A percentile compares a stretch with the other conserved stretches of the same genome.
Conservation (phyloP, 2,113 vertebrate genomes). For the Ptilonorhynchus violaceus region DNA sequence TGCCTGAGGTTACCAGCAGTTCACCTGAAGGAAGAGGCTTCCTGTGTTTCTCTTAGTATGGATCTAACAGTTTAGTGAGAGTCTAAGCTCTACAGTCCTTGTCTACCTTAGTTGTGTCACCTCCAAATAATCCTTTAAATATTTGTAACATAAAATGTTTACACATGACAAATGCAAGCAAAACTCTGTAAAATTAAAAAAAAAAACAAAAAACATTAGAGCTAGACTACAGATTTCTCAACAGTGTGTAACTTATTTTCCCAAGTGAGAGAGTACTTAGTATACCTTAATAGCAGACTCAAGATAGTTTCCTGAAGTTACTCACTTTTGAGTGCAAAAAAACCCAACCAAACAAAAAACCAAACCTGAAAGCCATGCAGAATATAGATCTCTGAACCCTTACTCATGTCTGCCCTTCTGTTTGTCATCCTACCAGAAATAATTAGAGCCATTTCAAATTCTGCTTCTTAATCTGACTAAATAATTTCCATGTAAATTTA, state of each 20-base stretch:
- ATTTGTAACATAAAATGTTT: neutral
- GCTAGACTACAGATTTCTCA: neutral
- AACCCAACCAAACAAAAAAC: neutral
- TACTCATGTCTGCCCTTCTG: neutral
- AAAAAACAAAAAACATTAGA: neutral
- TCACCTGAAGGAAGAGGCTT: neutral
- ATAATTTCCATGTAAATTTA: slow-evolving; percentile 10
- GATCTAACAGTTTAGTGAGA: neutral
- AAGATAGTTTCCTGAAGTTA: neutral
- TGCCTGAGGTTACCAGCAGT: neutral
- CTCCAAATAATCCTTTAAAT: neutral
- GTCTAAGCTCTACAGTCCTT: neutral
- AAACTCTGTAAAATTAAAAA: neutral
- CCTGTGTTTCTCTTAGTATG: neutral
- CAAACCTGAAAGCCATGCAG: neutral
- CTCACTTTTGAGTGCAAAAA: neutral
- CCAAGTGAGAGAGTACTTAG: neutral
- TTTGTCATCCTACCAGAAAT: slow-evolving; percentile 12
- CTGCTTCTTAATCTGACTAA: neutral
- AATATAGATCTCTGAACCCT: neutral
- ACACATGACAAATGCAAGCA: neutral
- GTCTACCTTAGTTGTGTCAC: neutral
- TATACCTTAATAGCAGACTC: neutral
- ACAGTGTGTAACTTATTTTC: neutral
- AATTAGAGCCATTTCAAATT: neutral